Percentiles rank a stretch among this genome's conserved stretches.
These are phyloP conservation scores for Apotomis capreana DNA, from an alignment of 2,888 invertebrate species.

Conservation along the genomic window DNA sequence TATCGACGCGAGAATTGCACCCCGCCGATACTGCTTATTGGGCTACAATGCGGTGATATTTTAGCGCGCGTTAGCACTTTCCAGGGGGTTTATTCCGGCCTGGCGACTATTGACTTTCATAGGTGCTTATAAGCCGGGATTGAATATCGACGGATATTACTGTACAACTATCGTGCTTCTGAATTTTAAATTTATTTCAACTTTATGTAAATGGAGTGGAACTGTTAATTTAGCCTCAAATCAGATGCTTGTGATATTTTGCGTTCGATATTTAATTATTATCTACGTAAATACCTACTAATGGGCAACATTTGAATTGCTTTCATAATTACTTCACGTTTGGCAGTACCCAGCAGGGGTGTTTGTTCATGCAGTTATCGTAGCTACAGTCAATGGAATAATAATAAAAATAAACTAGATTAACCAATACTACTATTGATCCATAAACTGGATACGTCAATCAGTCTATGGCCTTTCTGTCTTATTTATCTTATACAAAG, in stretches of 20 bases:
- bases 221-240: not conserved
- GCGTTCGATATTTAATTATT: no score
- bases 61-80: constrained; percentile 24
- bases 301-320: no score
- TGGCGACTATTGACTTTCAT: constrained; percentile 10
- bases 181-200: not conserved
- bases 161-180: not conserved
- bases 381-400: no score
- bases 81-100: constrained; percentile 11
- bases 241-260: not conserved
- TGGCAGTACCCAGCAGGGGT: no score
- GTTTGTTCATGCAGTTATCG: no score
- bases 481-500: no score
- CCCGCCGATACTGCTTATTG: constrained; percentile 28
- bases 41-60: constrained; percentile 21
- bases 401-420: no score
- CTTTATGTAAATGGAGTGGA: not conserved
- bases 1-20: constrained; percentile 32
- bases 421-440: no score
- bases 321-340: no score
- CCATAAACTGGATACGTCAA: no score
- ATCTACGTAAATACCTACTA: not conserved
- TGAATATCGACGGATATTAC: not conserved
- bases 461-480: no score
- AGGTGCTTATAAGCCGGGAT: not conserved